Evolutionary conservation across 2,113 vertebrate species (phyloP).

Genomic region (Podocnemis expansa): DNA sequence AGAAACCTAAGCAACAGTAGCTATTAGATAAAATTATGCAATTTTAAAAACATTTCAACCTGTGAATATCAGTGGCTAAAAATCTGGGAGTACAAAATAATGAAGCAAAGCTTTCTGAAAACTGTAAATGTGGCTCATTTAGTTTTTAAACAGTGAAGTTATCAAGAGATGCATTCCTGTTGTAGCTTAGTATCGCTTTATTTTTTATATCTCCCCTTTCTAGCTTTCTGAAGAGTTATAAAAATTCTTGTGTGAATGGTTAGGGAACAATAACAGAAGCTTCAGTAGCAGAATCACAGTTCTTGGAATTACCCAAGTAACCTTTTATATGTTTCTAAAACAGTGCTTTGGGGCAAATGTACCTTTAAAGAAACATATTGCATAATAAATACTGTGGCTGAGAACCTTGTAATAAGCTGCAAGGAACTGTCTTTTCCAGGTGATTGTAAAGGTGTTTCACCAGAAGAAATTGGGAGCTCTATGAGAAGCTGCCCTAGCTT

Average conservation of each 20-base stretch:
- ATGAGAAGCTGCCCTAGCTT: neutral
- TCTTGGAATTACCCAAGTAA: neutral
- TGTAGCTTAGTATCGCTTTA: neutral
- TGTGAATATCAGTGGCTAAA: constrained; percentile 60
- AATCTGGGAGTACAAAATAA: constrained; percentile 68
- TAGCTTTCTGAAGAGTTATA: neutral
- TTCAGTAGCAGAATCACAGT: neutral
- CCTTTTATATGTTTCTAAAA: neutral
- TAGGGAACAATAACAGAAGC: rapidly evolving
- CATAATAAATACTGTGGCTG: neutral
- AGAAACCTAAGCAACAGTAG: constrained; percentile 75
- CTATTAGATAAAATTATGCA: constrained; percentile 76
- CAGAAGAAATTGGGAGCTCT: neutral
- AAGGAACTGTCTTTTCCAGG: neutral
- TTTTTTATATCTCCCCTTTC: neutral
- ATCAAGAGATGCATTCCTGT: neutral
- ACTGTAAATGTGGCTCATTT: constrained; percentile 47
- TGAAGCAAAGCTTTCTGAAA: constrained; percentile 51
- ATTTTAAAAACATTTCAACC: constrained; percentile 65
- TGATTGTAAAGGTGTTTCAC: neutral
- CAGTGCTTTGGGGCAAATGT: neutral
- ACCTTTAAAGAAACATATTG: neutral
- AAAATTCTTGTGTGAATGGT: neutral
- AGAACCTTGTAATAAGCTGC: too few species aligned
- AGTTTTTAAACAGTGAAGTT: neutral